Conservation (phyloP, 2,888 invertebrate genomes). For the Lordiphosa fenestrarum region DNA sequence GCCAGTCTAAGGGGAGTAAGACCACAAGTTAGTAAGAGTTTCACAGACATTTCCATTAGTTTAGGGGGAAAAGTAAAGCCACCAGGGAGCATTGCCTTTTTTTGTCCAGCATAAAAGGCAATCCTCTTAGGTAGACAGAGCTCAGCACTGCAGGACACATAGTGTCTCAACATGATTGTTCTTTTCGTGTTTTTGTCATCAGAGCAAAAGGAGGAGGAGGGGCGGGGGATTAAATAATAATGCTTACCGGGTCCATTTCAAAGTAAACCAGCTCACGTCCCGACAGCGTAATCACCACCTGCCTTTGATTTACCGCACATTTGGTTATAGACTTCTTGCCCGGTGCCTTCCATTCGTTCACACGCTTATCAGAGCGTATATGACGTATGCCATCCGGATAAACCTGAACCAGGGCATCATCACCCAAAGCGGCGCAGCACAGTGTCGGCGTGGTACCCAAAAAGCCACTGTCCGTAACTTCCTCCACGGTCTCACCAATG, state of each 20-base stretch:
- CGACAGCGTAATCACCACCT: conserved; percentile 98
- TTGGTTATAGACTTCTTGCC: conserved; percentile 98
- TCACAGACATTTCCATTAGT: too few species aligned
- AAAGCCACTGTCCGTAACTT: conserved; percentile 99
- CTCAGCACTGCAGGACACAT: conserved; percentile 81
- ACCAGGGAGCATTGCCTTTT: too few species aligned
- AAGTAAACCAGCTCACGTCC: conserved; percentile 99
- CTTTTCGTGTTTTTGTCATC: conserved; percentile 79
- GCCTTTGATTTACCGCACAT: conserved; percentile 98
- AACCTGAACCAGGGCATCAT: conserved; percentile 98
- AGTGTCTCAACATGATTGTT: conserved; percentile 80
- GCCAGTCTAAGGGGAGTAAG: conserved; percentile 87
- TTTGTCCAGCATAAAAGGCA: too few species aligned
- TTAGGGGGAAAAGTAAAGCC: too few species aligned
- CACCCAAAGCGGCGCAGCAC: conserved; percentile 98
- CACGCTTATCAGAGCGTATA: conserved; percentile 97
- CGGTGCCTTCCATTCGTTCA: conserved; percentile 99
- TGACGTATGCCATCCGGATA: conserved; percentile 99
- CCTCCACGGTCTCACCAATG: conserved; percentile 99
- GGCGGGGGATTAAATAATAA: background rate
- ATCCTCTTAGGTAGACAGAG: background rate
- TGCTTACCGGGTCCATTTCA: conserved; percentile 98
- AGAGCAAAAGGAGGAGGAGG: conserved; percentile 43
- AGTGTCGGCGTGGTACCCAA: conserved; percentile 98
- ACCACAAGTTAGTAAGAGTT: background rate